These are phyloP conservation scores for Sycophila sp. DNA, from an alignment of 1,140 invertebrate genomes.

Conservation along the genomic window DNA sequence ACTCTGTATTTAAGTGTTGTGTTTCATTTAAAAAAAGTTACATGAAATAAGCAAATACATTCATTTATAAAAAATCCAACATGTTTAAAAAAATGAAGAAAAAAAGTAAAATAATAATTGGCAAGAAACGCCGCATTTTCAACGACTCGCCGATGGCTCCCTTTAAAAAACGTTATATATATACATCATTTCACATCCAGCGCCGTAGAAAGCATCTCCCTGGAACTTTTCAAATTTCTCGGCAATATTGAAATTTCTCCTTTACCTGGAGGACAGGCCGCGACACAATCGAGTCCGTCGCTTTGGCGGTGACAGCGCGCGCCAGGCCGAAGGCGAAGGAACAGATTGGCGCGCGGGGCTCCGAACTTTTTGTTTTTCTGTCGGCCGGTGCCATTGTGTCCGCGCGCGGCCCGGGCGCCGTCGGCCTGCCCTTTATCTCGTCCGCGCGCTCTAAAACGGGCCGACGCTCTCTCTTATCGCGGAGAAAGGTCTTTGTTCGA, in stretches of 20 bases:
- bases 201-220: slow-evolving; percentile 64
- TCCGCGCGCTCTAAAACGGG: slow-evolving; percentile 32
- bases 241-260: slow-evolving; percentile 68
- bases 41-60: no score
- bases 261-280: slow-evolving; percentile 57
- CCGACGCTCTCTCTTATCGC: slow-evolving; percentile 44
- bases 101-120: no score
- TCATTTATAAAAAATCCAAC: no score
- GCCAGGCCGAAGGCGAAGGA: slow-evolving; percentile 46
- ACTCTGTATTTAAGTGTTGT: no score
- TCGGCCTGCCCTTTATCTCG: slow-evolving; percentile 30
- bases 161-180: no score
- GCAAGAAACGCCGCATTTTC: no score
- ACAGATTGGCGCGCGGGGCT: slow-evolving; percentile 39
- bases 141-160: no score
- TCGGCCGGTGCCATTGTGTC: slow-evolving; percentile 63
- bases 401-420: slow-evolving; percentile 45
- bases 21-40: no score
- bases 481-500: slow-evolving; percentile 58
- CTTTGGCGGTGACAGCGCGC: slow-evolving; percentile 44
- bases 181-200: no score
- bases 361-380: slow-evolving; percentile 64
- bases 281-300: slow-evolving; percentile 67
- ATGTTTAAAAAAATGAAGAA: no score
- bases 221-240: slow-evolving; percentile 68